These are phyloP conservation scores for Hiodon alosoides DNA, from an alignment of 2,113 vertebrate species.

Conservation along the genomic window DNA sequence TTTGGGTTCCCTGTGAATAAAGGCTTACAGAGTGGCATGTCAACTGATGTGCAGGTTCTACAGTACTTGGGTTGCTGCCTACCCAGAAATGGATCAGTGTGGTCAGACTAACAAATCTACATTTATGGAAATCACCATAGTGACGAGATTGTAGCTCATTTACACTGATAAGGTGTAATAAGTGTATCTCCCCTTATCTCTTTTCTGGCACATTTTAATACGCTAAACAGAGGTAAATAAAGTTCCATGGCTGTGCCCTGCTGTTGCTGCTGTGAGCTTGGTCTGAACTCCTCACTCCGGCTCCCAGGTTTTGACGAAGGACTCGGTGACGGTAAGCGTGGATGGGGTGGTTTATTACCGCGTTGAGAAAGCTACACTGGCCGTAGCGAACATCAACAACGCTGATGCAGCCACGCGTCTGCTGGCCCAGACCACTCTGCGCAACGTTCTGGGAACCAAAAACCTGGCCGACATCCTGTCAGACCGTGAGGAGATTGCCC, in stretches of 20 bases:
- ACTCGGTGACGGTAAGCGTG: slow-evolving; percentile 55
- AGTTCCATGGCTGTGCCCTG: background rate
- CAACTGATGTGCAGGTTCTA: too few species aligned
- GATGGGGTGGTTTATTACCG: slow-evolving; percentile 60
- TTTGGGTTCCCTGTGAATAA: too few species aligned
- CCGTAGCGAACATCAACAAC: slow-evolving; percentile 23
- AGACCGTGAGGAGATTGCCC: slow-evolving; percentile 36
- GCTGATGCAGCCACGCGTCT: slow-evolving; percentile 39
- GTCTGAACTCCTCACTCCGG: background rate
- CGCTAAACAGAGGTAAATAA: background rate
- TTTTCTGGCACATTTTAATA: background rate
- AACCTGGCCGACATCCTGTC: slow-evolving; percentile 51
- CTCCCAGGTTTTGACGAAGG: slow-evolving; percentile 53
- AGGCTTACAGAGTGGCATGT: too few species aligned
- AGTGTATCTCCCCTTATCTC: background rate
- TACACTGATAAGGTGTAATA: too few species aligned
- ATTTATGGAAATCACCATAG: too few species aligned
- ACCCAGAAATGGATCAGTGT: too few species aligned
- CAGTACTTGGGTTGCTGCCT: too few species aligned
- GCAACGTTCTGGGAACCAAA: slow-evolving; percentile 51
- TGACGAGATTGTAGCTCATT: too few species aligned
- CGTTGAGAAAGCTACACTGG: slow-evolving; percentile 44
- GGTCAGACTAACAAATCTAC: too few species aligned
- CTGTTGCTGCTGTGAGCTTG: background rate
- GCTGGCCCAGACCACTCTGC: slow-evolving; percentile 56